Conservation (phyloP, 2,797 vertebrate genomes). For the Stomatorhinus walkeri region DNA sequence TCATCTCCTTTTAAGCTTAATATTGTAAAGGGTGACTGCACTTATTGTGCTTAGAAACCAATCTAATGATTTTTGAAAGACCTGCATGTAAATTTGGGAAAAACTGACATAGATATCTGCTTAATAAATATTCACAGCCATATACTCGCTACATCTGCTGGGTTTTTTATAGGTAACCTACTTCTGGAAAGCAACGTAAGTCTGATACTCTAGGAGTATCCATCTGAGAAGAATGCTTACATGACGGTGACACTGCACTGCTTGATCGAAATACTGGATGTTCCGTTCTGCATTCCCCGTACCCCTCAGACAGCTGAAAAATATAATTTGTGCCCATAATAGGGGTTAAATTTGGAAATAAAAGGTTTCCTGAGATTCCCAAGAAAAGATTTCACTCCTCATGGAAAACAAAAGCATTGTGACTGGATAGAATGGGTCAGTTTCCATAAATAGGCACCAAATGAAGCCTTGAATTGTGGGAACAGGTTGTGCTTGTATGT, state of each 20-base stretch:
- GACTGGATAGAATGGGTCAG: not conserved
- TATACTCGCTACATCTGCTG: not conserved
- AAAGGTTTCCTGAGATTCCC: not conserved
- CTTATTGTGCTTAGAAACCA: not conserved
- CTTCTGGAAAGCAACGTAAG: conserved; percentile 3
- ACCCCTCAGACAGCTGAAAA: not conserved
- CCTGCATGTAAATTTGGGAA: not conserved
- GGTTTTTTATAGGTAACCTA: conserved; percentile 12
- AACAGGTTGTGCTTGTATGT: not conserved
- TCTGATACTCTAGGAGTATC: not conserved
- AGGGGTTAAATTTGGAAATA: not conserved
- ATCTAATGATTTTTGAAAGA: not conserved
- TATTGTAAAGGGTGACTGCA: not conserved
- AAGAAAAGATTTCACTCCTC: not conserved
- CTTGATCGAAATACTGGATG: not conserved
- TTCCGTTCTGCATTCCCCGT: not conserved
- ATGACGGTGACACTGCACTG: too few relatives aligned
- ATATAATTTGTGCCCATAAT: not conserved
- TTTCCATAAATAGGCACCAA: not conserved
- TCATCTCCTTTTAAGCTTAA: not conserved
- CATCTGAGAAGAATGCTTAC: not conserved
- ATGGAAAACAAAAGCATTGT: not conserved
- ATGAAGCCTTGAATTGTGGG: not conserved
- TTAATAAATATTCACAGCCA: conserved; percentile 11
- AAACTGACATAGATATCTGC: not conserved